phyloP scores from a whole-genome alignment of 2,888 invertebrate genomes.

The Pseudococcus jackbeardsleyi region DNA sequence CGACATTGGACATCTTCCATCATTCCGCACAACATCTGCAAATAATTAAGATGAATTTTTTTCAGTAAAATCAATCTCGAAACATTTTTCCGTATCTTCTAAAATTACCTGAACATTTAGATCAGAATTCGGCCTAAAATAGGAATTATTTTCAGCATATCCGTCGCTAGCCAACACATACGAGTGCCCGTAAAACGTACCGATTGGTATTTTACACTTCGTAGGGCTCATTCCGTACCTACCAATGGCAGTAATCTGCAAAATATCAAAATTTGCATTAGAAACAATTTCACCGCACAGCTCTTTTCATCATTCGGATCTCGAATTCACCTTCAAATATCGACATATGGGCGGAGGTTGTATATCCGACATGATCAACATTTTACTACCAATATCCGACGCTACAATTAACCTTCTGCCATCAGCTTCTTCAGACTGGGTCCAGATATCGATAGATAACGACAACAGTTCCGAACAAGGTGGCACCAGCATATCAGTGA shows the following conservation, averaged over 20 bases:
- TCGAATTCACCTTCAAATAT: conserved; percentile 81
- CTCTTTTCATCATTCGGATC: not conserved
- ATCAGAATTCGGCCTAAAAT: conserved; percentile 67
- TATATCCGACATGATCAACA: conserved; percentile 88
- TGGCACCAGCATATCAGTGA: conserved; percentile 89
- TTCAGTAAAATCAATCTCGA: not conserved
- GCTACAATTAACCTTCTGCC: conserved; percentile 86
- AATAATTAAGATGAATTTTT: conserved; percentile 13
- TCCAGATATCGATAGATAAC: conserved; percentile 91
- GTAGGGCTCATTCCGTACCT: conserved; percentile 92
- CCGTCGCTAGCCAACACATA: conserved; percentile 80
- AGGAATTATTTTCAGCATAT: conserved; percentile 69
- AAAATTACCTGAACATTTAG: conserved; percentile 68
- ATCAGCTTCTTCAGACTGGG: conserved; percentile 87
- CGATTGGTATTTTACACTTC: conserved; percentile 89
- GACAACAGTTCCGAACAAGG: conserved; percentile 86
- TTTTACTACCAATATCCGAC: conserved; percentile 87
- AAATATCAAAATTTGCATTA: not conserved
- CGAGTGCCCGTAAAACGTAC: conserved; percentile 93
- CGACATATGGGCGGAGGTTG: conserved; percentile 91
- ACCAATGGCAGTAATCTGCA: conserved; percentile 89
- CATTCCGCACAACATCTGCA: conserved; percentile 77
- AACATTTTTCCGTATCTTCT: not conserved
- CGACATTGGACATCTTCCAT: conserved; percentile 86
- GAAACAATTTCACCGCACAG: not conserved